Evolutionary conservation across 2,888 invertebrate genomes (phyloP).

Genomic region (Trisateles emortualis): DNA sequence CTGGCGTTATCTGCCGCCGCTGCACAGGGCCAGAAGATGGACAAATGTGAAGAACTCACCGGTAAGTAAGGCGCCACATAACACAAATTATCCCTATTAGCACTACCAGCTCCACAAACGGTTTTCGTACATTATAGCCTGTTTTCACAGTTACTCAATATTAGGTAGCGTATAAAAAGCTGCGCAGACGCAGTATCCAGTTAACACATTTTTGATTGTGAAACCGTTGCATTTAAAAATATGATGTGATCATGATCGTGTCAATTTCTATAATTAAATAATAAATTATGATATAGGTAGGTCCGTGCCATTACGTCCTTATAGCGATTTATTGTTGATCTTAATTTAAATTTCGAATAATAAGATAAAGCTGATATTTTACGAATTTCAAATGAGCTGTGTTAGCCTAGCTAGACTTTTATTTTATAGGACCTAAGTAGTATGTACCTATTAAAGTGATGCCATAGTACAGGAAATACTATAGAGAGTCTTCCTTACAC

Average conservation of each 20-base stretch:
- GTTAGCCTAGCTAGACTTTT: too few relatives aligned
- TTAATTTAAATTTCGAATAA: too few relatives aligned
- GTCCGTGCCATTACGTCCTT: not conserved
- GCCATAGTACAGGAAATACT: too few relatives aligned
- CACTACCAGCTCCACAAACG: constrained; percentile 7
- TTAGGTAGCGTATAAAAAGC: constrained; percentile 3
- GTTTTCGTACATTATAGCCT: constrained; percentile 15
- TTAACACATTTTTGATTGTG: constrained; percentile 12
- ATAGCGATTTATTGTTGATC: too few relatives aligned
- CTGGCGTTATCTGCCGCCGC: constrained; percentile 93
- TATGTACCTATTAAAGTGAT: too few relatives aligned
- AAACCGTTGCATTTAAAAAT: constrained; percentile 43
- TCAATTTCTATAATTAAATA: not conserved
- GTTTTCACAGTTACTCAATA: constrained; percentile 15
- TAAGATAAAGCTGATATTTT: too few relatives aligned
- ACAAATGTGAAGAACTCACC: constrained; percentile 91
- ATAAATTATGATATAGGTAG: not conserved
- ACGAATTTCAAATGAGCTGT: too few relatives aligned
- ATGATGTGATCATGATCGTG: too few relatives aligned
- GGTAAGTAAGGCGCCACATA: constrained; percentile 70
- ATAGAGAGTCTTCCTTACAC: too few relatives aligned
- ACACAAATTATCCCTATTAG: constrained; percentile 34
- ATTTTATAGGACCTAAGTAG: too few relatives aligned
- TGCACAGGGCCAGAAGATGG: constrained; percentile 94
- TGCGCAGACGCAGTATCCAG: not conserved